Base-by-base conservation (phyloP, 2,888 invertebrate species). In the Caenorhabditis drosophilae region DNA sequence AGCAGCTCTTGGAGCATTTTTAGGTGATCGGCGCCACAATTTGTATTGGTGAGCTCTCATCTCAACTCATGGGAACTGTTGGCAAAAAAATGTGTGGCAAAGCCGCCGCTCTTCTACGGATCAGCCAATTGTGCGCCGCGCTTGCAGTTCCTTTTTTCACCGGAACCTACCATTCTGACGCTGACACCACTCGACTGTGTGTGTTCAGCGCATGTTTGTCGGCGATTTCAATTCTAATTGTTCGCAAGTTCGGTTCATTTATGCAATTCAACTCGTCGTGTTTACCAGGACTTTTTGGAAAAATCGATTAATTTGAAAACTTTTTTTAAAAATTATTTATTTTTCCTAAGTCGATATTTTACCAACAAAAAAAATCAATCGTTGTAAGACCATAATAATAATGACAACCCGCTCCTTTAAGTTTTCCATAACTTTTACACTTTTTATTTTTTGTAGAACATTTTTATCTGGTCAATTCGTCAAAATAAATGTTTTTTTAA, bases 1-100 rank as follows among this genome's bases (percentile, higher is more conserved):
- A 12, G n/a, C 7, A 36, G n/a, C 36, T 36, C 16, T 35, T 4
- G 2, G 23, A 42, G 22, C 16, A 44, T 15, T 56, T 67, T 25
- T 50, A 79, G 73, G 69, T 79, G n/a, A 44, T 74, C 40, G 78
- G 74, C 12, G 70, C 74, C 18, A 75, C 75, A 36, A 69, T 80
- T 51, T 75, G 68, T 40, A 56, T 77, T 38, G 78, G 78, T 18
- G 78, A 77, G 51, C 70, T 80, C 36, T 63, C 76, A 16, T 78
- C 77, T 22, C 78, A 79, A 58, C 62, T 79, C 7, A 62, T 78
- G 67, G 68, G 70, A 34, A 62, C 68, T 26, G 78, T 74, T 12
- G 75, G 77, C 4, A 68, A 72, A 36, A 48, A 50, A 12, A 58
- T 74, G 46, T 55, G 72, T 18, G 80, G 79, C 40, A 80, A 80